Evolutionary conservation across 2,797 vertebrate genomes (phyloP).

Genomic region (Spondyliosoma cantharus): DNA sequence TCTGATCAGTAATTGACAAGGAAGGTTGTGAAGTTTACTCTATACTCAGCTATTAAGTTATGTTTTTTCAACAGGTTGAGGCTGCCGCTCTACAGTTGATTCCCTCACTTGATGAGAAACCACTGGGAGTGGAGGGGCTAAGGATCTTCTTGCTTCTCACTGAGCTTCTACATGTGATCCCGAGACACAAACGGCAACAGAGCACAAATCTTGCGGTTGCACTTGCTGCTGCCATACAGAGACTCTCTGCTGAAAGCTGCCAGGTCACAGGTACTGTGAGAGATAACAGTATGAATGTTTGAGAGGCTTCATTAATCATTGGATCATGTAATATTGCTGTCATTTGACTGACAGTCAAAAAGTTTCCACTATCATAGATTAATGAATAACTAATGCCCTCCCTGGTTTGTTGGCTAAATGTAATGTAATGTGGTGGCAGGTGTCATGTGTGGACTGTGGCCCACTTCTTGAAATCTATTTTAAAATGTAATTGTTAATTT

Average conservation of each 20-base stretch:
- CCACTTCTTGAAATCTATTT: no score
- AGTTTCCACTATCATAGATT: no score
- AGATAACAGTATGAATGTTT: neutral
- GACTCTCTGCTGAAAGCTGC: conserved; percentile 57
- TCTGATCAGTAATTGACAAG: neutral
- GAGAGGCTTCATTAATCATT: neutral
- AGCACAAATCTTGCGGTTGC: conserved; percentile 36
- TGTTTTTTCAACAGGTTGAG: conserved; percentile 71
- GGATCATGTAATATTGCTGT: neutral
- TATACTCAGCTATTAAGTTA: neutral
- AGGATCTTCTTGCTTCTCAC: conserved; percentile 83
- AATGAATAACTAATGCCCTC: no score
- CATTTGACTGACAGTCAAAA: no score
- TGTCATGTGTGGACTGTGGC: no score
- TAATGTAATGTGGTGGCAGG: no score
- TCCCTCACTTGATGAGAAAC: conserved; percentile 44
- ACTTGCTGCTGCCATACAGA: conserved; percentile 58
- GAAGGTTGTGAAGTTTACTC: neutral
- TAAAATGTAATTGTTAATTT: no score
- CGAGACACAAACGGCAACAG: conserved; percentile 7
- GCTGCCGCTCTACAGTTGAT: conserved; percentile 63
- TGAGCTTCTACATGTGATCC: conserved; percentile 67
- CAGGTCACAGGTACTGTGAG: conserved; percentile 74
- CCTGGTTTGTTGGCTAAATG: no score
- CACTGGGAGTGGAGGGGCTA: conserved; percentile 78